Conservation (phyloP, 2,113 vertebrate genomes). For the Cygnus atratus region DNA sequence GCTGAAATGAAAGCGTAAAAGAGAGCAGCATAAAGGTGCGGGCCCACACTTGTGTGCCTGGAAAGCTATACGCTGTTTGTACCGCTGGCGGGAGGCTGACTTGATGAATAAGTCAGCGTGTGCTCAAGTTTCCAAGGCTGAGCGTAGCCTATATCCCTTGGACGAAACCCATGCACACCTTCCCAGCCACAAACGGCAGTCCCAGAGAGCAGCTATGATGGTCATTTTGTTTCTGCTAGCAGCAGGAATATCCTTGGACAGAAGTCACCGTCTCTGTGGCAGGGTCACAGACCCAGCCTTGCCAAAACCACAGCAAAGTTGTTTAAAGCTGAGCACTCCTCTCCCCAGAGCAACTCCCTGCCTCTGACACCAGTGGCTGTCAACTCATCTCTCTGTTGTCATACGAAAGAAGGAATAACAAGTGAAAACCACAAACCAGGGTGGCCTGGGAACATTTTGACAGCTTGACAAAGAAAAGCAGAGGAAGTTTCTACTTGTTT, state of each 20-base stretch:
- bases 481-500: conserved; percentile 32
- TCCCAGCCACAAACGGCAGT: not conserved
- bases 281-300: not conserved
- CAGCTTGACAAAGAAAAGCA: conserved; percentile 25
- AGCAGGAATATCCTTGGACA: not conserved
- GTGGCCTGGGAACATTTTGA: conserved; percentile 8
- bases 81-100: not conserved
- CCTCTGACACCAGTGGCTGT: not conserved
- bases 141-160: not conserved
- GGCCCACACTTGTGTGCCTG: not conserved
- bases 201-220: not conserved
- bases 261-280: not conserved
- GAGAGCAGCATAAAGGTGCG: not conserved
- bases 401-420: not conserved
- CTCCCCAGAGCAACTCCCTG: not conserved
- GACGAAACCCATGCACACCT: not conserved
- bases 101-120: not conserved
- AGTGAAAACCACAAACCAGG: conserved; percentile 17
- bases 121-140: not conserved
- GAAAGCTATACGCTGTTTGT: not conserved
- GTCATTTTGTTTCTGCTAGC: not conserved
- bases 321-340: not conserved
- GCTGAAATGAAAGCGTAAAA: not conserved
- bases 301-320: not conserved
- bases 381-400: conserved; percentile 17